Conservation (phyloP, 2,888 invertebrate species). For the Oxycera nigricornis region DNA sequence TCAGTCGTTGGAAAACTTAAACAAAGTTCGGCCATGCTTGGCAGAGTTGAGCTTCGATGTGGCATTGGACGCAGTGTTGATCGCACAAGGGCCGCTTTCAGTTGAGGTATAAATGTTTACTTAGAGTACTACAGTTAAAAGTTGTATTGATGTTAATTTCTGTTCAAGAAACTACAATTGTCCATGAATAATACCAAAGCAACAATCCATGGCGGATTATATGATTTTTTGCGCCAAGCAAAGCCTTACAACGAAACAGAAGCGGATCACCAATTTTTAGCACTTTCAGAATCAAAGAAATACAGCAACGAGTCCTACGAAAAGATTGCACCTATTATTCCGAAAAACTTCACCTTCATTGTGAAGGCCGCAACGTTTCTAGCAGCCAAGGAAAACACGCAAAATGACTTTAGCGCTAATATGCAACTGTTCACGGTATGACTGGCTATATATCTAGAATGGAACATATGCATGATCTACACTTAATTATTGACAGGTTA, state of each 20-base stretch:
- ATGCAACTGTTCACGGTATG: constrained; percentile 70
- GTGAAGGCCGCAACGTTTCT: constrained; percentile 75
- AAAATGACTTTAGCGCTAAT: constrained; percentile 74
- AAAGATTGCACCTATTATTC: constrained; percentile 78
- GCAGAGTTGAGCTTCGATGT: constrained; percentile 78
- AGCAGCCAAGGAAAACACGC: constrained; percentile 72
- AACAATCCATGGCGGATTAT: constrained; percentile 64
- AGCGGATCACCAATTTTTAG: constrained; percentile 21
- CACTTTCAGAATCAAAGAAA: constrained; percentile 28
- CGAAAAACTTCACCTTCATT: constrained; percentile 80
- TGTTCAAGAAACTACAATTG: constrained; percentile 59
- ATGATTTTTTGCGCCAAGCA: constrained; percentile 62
- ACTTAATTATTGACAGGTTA: constrained; percentile 60
- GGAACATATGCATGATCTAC: neutral
- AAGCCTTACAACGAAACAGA: constrained; percentile 49
- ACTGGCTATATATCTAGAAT: neutral
- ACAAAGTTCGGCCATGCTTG: constrained; percentile 70
- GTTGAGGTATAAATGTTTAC: constrained; percentile 69
- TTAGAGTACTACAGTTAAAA: neutral
- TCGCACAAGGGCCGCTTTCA: constrained; percentile 83
- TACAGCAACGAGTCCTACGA: constrained; percentile 66
- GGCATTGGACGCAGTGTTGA: constrained; percentile 77
- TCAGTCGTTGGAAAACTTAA: constrained; percentile 59
- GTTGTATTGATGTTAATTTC: neutral
- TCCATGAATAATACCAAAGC: constrained; percentile 63